Base-by-base conservation (phyloP, 1,140 invertebrate genomes). In the Drosophila seguyi region DNA sequence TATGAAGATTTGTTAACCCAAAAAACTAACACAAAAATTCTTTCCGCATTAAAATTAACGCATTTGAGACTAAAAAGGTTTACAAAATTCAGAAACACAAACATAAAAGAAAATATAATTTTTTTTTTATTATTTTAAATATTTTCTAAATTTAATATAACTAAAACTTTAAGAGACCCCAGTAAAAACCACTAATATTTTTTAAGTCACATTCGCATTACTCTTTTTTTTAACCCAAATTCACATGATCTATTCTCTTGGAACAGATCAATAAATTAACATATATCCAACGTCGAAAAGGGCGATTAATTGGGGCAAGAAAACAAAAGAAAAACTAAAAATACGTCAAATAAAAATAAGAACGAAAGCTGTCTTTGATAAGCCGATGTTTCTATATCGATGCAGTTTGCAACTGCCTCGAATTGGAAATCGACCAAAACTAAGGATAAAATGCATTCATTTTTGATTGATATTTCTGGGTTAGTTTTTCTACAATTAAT, bases 271-370 rank as follows among this genome's bases (percentile, higher is more conserved):
- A 50, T 31, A 31, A 20, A 8, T 52, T 20, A 52, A 14, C 13
- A 29, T 39, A n/a, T 31, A 13, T n/a, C 20, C 10, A 29, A 18
- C 22, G 27, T 2, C 0, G 22, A 18, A 38, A 45, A 20, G 16
- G 11, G 29, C 6, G 18, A 34, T 18, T 38, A 38, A 36, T 55
- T 27, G 47, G 48, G 29, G 29, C 31, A 27, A 4, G 4, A 14
- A 39, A 52, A 71, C 63, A 69, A 38, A 47, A 10, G 20, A 25
- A 11, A 22, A 16, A 38, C 38, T 18, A 45, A 20, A 53, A 48
- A 48, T 36, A 39, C n/a, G 7, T 4, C 10, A 41, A 50, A 50
- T 27, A 34, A 22, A 50, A 50, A 45, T 7, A 25, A 22, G 6
- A 18, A 20, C 4, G n/a, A 6, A 44, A 14, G 41, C 10, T 41